Percentiles rank a stretch among this genome's conserved stretches.
phyloP scores from a whole-genome alignment of 2,113 vertebrate species.

The Poeciliopsis prolifica region DNA sequence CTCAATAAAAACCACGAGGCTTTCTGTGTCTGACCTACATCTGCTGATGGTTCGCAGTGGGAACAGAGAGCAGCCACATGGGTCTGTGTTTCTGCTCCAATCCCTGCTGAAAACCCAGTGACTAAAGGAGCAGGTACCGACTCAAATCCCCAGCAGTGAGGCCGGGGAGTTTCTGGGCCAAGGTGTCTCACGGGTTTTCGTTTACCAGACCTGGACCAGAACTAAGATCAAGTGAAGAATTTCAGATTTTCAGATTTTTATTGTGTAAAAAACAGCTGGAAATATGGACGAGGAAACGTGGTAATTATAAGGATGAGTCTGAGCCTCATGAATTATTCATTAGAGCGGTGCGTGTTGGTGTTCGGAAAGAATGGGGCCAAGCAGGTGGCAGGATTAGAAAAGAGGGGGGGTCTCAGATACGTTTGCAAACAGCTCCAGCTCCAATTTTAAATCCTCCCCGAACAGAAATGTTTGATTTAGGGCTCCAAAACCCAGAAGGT shows the following conservation, averaged over 20 bases:
- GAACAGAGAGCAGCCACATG: background rate
- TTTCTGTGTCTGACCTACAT: slow-evolving; percentile 62
- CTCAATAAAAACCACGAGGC: slow-evolving; percentile 21
- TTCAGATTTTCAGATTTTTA: no score
- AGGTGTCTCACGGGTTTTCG: background rate
- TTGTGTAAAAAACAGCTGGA: background rate
- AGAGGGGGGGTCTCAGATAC: background rate
- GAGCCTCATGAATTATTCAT: slow-evolving; percentile 54
- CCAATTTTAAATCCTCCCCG: background rate
- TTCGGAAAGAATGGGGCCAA: background rate
- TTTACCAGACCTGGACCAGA: no score
- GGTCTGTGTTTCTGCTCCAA: background rate
- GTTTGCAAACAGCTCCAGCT: slow-evolving; percentile 14
- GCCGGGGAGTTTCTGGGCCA: background rate
- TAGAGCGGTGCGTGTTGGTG: slow-evolving; percentile 21
- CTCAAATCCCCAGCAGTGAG: no score
- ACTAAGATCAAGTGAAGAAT: no score
- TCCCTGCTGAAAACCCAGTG: background rate
- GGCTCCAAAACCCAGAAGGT: background rate
- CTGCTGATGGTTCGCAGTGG: slow-evolving; percentile 31
- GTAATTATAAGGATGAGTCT: slow-evolving; percentile 46
- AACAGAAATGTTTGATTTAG: background rate
- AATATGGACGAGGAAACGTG: background rate
- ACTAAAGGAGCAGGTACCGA: background rate
- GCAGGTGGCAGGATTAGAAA: slow-evolving; percentile 27